These are phyloP conservation scores for Andrena trimmerana DNA, from an alignment of 2,888 invertebrate genomes.

Conservation along the genomic window DNA sequence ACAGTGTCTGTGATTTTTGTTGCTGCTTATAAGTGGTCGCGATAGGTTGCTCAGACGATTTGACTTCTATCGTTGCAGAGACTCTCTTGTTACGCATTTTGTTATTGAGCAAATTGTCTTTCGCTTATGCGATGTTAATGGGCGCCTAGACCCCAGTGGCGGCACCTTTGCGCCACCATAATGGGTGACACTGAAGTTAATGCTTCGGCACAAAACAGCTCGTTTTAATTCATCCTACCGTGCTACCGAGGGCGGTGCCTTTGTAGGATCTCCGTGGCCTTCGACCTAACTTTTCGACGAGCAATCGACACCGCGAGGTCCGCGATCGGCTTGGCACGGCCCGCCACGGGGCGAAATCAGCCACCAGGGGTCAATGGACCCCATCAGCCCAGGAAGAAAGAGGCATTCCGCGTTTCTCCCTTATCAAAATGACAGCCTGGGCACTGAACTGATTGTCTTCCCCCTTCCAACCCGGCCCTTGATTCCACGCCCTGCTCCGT, in stretches of 20 bases:
- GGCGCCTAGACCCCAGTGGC: not conserved
- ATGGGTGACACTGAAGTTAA: constrained; percentile 38
- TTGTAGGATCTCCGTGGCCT: constrained; percentile 22
- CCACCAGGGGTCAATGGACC: not conserved
- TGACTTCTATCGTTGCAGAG: not conserved
- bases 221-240: constrained; percentile 48
- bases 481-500: constrained; percentile 42
- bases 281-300: not conserved
- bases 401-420: not conserved
- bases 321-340: too few relatives aligned
- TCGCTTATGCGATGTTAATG: constrained; percentile 15
- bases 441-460: constrained; percentile 42
- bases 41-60: too few relatives aligned
- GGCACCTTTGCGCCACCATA: constrained; percentile 49
- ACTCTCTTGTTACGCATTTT: not conserved
- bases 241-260: constrained; percentile 5
- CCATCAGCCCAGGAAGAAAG: not conserved
- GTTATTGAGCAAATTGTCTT: constrained; percentile 13
- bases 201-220: constrained; percentile 45
- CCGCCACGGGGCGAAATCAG: not conserved
- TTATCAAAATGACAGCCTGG: constrained; percentile 37
- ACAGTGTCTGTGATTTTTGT: too few relatives aligned
- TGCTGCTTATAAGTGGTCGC: too few relatives aligned
- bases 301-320: not conserved
- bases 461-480: constrained; percentile 23